These are phyloP conservation scores for Phthorimaea operculella DNA, from an alignment of 1,140 invertebrate species.

Conservation along the genomic window DNA sequence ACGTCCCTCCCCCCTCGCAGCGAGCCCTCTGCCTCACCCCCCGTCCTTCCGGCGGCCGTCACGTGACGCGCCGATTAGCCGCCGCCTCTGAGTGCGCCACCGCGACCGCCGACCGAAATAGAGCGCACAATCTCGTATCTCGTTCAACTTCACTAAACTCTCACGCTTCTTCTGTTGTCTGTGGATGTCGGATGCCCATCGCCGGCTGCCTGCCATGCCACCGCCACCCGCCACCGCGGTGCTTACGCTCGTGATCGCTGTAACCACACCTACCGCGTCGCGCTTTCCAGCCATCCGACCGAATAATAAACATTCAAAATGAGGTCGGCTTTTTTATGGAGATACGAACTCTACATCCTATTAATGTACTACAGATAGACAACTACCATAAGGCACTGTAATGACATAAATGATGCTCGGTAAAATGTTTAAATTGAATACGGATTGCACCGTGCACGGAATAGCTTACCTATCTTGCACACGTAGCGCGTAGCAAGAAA, in stretches of 20 bases:
- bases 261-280: neutral
- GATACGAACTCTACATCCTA: no score
- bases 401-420: no score
- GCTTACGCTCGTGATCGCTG: conserved; percentile 11
- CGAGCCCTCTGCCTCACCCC: conserved; percentile 55
- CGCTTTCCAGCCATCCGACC: conserved; percentile 13
- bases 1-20: conserved; percentile 43
- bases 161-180: conserved; percentile 29
- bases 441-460: no score
- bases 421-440: no score
- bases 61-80: conserved; percentile 64
- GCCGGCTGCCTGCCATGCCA: conserved; percentile 8
- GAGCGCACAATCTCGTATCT: conserved; percentile 58
- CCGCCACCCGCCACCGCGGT: neutral
- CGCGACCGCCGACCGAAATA: conserved; percentile 60
- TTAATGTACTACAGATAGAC: no score
- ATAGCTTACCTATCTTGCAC: no score
- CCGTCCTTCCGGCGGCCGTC: conserved; percentile 61
- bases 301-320: neutral
- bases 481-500: neutral
- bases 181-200: conserved; percentile 17
- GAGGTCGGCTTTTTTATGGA: no score
- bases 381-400: no score
- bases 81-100: conserved; percentile 59
- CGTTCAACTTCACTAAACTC: conserved; percentile 53